These are phyloP conservation scores for Tenthredo amoena DNA, from an alignment of 2,888 invertebrate genomes.

Conservation along the genomic window DNA sequence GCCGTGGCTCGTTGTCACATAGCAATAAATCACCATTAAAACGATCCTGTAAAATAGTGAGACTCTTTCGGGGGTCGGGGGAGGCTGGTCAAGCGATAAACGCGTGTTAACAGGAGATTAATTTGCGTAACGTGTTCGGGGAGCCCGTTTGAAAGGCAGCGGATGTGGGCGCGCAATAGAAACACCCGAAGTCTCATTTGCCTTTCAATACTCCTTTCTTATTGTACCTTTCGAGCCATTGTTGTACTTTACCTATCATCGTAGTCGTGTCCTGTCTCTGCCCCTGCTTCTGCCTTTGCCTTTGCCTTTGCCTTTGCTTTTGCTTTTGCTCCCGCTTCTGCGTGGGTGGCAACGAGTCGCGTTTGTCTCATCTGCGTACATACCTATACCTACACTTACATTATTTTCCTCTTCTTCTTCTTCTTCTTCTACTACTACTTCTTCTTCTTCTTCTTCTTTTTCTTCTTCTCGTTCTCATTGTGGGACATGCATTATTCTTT, in stretches of 20 bases:
- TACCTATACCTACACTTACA: not conserved
- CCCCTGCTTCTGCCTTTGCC: conserved; percentile 14
- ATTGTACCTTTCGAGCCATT: conserved; percentile 64
- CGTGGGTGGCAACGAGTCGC: conserved; percentile 63
- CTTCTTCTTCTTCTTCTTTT: not conserved
- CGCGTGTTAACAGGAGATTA: conserved; percentile 66
- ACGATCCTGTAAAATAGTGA: conserved; percentile 57
- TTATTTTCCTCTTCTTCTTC: not conserved
- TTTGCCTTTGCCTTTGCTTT: conserved; percentile 56
- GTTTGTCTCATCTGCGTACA: conserved; percentile 47
- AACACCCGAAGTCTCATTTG: conserved; percentile 66
- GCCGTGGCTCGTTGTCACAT: conserved; percentile 58
- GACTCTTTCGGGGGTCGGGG: conserved; percentile 51
- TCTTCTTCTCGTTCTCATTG: not conserved
- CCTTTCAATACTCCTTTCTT: conserved; percentile 65
- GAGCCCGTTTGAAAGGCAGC: conserved; percentile 65
- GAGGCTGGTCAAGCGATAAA: conserved; percentile 57
- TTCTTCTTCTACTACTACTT: not conserved
- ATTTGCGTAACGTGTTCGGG: conserved; percentile 71
- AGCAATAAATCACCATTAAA: conserved; percentile 66
- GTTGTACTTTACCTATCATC: conserved; percentile 58
- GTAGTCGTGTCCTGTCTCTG: conserved; percentile 20
- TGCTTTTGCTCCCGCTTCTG: conserved; percentile 60
- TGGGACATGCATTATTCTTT: conserved; percentile 33
- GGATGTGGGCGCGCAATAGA: conserved; percentile 69